Percentiles rank a stretch among this genome's conserved stretches.
Evolutionary conservation across 2,113 vertebrate genomes (phyloP).

Genomic region (Lagenorhynchus albirostris): DNA sequence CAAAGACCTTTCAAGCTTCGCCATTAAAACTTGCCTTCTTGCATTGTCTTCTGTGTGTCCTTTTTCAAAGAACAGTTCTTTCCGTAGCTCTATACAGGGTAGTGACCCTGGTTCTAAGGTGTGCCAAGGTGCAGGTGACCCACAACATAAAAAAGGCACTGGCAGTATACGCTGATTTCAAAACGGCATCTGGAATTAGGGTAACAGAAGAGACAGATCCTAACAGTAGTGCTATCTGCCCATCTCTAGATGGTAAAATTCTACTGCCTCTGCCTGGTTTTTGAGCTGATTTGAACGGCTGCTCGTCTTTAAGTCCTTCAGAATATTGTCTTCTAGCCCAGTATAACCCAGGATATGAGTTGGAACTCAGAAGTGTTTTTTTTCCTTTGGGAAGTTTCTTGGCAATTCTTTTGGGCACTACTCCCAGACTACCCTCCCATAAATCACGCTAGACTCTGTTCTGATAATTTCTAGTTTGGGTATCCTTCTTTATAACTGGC

Average conservation of each 20-base stretch:
- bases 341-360: not conserved
- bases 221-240: not conserved
- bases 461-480: not conserved
- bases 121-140: not conserved
- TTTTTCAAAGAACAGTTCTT: not conserved
- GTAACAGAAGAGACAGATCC: not conserved
- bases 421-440: not conserved
- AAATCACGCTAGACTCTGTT: not conserved
- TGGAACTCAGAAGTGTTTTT: not conserved
- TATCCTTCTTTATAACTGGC: not conserved
- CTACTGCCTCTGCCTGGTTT: not conserved
- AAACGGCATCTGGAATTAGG: accelerated
- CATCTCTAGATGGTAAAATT: not conserved
- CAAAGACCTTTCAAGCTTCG: not conserved
- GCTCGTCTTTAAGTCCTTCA: not conserved
- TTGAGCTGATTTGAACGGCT: not conserved
- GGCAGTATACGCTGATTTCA: not conserved
- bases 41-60: not conserved
- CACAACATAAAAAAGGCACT: not conserved
- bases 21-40: not conserved
- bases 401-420: not conserved
- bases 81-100: not conserved
- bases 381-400: not conserved
- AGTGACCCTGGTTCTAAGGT: not conserved
- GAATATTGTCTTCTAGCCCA: not conserved